Percentiles rank a stretch among this genome's conserved stretches.
Evolutionary conservation across 1,140 invertebrate genomes (phyloP).

Genomic region (Lepidurus arcticus): DNA sequence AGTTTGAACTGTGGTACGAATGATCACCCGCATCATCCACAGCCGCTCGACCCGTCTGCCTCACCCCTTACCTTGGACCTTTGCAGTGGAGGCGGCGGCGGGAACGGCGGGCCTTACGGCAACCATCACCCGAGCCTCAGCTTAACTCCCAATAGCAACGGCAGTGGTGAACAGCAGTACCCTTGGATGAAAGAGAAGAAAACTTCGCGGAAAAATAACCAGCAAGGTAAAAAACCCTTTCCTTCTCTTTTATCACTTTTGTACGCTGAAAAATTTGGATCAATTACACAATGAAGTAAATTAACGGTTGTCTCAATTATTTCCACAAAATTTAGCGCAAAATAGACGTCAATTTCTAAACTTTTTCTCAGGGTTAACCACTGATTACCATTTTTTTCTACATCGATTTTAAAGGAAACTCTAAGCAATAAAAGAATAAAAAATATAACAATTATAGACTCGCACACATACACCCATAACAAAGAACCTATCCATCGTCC

Average conservation of each 20-base stretch:
- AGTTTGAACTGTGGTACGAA: neutral
- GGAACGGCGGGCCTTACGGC: neutral
- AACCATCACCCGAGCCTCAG: neutral
- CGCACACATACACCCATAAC: neutral
- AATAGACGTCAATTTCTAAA: no score
- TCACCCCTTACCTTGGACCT: neutral
- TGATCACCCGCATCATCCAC: neutral
- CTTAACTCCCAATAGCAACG: neutral
- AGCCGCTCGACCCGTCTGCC: neutral
- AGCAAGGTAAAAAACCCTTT: neutral
- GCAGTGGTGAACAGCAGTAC: neutral
- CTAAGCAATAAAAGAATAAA: neutral
- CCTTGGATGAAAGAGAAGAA: slow-evolving; percentile 21
- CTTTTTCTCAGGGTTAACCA: no score
- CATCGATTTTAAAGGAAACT: neutral
- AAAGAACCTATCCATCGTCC: slow-evolving; percentile 19
- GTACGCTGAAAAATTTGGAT: no score
- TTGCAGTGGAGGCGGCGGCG: neutral
- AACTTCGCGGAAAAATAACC: neutral
- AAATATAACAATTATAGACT: neutral
- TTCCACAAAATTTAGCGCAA: no score
- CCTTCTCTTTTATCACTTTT: neutral
- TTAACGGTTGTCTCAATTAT: neutral
- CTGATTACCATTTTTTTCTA: neutral
- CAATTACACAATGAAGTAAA: neutral